Percentiles rank a stretch among this genome's conserved stretches.
Evolutionary conservation across 2,888 invertebrate genomes (phyloP).

Genomic region (Osmoderma eremita): DNA sequence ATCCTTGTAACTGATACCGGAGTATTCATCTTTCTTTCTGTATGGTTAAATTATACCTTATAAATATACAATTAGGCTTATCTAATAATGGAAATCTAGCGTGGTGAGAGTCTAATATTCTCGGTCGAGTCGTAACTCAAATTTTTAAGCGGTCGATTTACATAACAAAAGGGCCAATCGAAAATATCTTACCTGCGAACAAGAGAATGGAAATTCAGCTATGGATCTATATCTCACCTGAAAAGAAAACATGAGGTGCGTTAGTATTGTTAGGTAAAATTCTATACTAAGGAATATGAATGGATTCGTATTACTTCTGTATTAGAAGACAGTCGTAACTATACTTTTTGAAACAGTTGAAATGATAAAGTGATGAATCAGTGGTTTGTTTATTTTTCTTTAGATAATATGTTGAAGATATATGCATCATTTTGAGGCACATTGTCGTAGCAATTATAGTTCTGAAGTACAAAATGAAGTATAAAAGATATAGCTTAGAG

Average conservation of each 20-base stretch:
- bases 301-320: too few relatives aligned
- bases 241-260: slow-evolving; percentile 12
- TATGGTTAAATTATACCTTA: slow-evolving; percentile 18
- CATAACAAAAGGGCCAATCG: slow-evolving; percentile 30
- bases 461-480: too few relatives aligned
- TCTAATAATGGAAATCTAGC: slow-evolving; percentile 32
- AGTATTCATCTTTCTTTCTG: slow-evolving; percentile 4
- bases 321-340: too few relatives aligned
- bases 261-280: slow-evolving; percentile 17
- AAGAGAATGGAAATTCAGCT: slow-evolving; percentile 24
- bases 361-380: too few relatives aligned
- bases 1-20: slow-evolving; percentile 10
- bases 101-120: slow-evolving; percentile 23
- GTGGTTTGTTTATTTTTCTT: too few relatives aligned
- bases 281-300: too few relatives aligned
- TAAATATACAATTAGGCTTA: slow-evolving; percentile 35
- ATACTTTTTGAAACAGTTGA: too few relatives aligned
- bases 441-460: too few relatives aligned
- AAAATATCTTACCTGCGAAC: slow-evolving; percentile 33
- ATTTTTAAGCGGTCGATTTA: slow-evolving; percentile 28
- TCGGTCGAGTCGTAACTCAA: slow-evolving; percentile 3
- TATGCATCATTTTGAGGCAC: too few relatives aligned
- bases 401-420: too few relatives aligned
- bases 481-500: too few relatives aligned
- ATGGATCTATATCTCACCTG: slow-evolving; percentile 18